These are phyloP conservation scores for Hermetia illucens DNA, from an alignment of 1,140 invertebrate genomes.

Conservation along the genomic window DNA sequence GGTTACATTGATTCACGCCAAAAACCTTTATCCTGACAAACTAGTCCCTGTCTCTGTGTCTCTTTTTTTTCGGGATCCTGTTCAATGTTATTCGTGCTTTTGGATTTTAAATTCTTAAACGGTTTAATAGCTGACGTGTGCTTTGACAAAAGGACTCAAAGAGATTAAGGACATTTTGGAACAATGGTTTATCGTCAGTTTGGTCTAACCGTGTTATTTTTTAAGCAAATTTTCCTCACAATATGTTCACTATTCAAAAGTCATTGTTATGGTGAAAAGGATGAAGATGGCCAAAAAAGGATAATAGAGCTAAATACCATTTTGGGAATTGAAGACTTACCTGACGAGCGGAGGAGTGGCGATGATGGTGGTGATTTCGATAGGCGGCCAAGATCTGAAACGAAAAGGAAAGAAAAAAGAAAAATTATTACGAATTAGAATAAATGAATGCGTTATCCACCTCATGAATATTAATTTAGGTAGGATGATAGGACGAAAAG, in stretches of 20 bases:
- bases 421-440: too few species aligned
- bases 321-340: slow-evolving; percentile 14
- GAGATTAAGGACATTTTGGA: background rate
- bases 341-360: slow-evolving; percentile 25
- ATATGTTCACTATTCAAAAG: too few species aligned
- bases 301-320: background rate
- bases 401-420: slow-evolving; percentile 2
- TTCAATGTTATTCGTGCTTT: too few species aligned
- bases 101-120: too few species aligned
- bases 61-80: too few species aligned
- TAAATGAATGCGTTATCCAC: background rate
- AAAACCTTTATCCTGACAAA: too few species aligned
- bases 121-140: background rate
- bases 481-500: too few species aligned
- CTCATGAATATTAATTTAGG: slow-evolving; percentile 1
- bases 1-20: too few species aligned
- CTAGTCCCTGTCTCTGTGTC: too few species aligned
- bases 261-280: too few species aligned
- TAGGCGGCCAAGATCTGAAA: slow-evolving; percentile 28
- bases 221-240: background rate
- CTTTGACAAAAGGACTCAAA: background rate
- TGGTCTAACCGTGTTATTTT: background rate
- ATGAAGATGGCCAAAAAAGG: background rate
- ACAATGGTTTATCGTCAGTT: background rate
- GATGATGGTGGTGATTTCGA: slow-evolving; percentile 27